Conservation (phyloP, 2,888 invertebrate species). For the Chrysolina oricalcia region DNA sequence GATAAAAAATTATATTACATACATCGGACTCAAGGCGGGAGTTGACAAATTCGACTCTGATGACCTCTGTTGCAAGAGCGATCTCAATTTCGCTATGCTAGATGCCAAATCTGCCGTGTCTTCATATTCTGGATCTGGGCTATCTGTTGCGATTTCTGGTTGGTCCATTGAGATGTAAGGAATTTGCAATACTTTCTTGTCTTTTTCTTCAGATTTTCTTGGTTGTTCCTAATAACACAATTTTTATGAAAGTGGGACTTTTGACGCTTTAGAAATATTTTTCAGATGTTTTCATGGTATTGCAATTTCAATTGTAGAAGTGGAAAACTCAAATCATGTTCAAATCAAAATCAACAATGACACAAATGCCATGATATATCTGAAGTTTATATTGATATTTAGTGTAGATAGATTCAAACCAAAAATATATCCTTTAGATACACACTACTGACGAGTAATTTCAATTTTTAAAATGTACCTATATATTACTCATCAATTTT, state of each 20-base stretch:
- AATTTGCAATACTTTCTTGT: constrained; percentile 53
- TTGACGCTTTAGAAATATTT: too few species aligned
- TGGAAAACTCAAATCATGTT: too few species aligned
- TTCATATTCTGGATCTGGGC: constrained; percentile 79
- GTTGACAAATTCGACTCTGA: constrained; percentile 68
- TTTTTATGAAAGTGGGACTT: background rate
- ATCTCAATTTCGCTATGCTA: constrained; percentile 81
- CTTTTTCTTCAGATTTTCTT: constrained; percentile 40
- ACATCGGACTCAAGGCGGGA: constrained; percentile 70
- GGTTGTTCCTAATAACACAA: constrained; percentile 52
- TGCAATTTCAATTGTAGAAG: too few species aligned
- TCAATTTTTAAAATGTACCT: too few species aligned
- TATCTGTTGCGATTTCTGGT: constrained; percentile 59
- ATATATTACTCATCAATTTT: too few species aligned
- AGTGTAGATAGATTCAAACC: too few species aligned
- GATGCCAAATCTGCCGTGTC: constrained; percentile 83
- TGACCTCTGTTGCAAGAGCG: constrained; percentile 77
- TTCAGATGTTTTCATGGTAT: too few species aligned
- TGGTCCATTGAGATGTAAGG: constrained; percentile 61
- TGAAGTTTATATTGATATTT: too few species aligned
- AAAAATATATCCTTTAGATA: too few species aligned
- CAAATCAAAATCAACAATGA: too few species aligned
- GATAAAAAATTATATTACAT: constrained; percentile 43
- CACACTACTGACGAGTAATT: too few species aligned
- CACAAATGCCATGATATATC: too few species aligned